Base-by-base conservation (phyloP, 2,888 invertebrate genomes). In the Melanotus villosus region DNA sequence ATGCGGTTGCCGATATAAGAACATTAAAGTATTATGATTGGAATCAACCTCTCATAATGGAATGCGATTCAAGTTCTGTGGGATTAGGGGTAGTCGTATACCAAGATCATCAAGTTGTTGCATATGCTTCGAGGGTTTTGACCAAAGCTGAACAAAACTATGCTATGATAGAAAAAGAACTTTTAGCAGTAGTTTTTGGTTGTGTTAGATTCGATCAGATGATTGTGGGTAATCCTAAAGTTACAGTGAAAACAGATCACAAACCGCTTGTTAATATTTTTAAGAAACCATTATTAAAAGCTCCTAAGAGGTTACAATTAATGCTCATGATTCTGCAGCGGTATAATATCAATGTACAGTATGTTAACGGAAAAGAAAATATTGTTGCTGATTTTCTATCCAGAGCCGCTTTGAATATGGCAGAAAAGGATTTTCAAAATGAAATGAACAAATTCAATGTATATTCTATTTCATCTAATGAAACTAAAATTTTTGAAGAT, bases 261-360 rank as follows among this genome's bases (percentile, higher is more conserved):
- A n/a, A 38, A 14, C 14, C 36, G 14, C 14, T 38, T 1, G 3
- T 14, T 14, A 14, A 2, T 6, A 38, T 38, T 38, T 38, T 38
- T 38, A 38, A 38, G 2, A 38, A 38, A 38, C 36, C 36, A 38
- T 14, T 38, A 14, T 7, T 26, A 5, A 26, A 26, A 26, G 3
- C 26, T 63, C 58, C 41, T 43, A 36, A 41, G 9, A 12, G 68
- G 58, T 58, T 71, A 32, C 71, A 68, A 36, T 23, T 57, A 41
- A 66, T 64, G 62, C 10, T 70, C 4, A 45, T 73, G 59, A 56
- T 10, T 19, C 26, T 65, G 38, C 43, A 52, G 57, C 36, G 41
- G 36, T 73, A 72, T 16, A 36, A 54, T 19, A 47, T 70, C 14
- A 54, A 56, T 30, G n/a, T 59, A 14, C 30, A 43, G 43, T 57